These are phyloP conservation scores for Erpornis zantholeuca DNA, from an alignment of 2,113 vertebrate species.

Conservation along the genomic window DNA sequence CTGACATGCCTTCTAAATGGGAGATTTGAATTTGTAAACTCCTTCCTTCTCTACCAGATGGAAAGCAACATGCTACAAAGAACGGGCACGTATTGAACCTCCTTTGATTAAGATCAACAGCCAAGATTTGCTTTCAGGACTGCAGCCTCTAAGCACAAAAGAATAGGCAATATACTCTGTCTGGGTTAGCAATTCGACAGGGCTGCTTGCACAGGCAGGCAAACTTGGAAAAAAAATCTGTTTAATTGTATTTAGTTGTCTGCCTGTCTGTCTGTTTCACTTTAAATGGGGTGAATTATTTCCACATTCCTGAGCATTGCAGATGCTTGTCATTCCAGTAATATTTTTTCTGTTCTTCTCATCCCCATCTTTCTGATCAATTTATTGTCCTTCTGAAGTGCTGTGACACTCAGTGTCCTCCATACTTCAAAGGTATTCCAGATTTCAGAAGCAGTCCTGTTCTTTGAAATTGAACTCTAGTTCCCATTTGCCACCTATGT, in stretches of 20 bases:
- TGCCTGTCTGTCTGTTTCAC: slow-evolving; percentile 20
- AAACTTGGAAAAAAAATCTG: background rate
- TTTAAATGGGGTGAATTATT: slow-evolving; percentile 25
- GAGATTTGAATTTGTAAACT: slow-evolving; percentile 51
- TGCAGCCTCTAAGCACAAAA: slow-evolving; percentile 55
- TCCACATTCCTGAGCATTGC: slow-evolving; percentile 6
- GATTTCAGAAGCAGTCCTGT: background rate
- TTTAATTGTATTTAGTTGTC: slow-evolving; percentile 48
- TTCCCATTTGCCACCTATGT: background rate
- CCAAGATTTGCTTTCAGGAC: slow-evolving; percentile 50
- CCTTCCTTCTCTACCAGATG: slow-evolving; percentile 39
- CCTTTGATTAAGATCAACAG: slow-evolving; percentile 55
- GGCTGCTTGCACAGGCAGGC: slow-evolving; percentile 1
- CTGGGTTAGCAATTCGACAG: slow-evolving; percentile 42
- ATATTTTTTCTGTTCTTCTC: background rate
- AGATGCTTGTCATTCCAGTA: background rate
- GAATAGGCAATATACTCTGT: slow-evolving; percentile 32
- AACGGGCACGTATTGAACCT: background rate
- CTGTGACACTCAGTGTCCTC: background rate
- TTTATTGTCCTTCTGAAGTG: background rate
- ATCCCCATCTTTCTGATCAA: background rate
- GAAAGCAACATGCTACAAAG: slow-evolving; percentile 53
- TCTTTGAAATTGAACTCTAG: background rate
- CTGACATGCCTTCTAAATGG: slow-evolving; percentile 3
- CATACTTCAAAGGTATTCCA: background rate